Base-by-base conservation (phyloP, 2,797 vertebrate genomes). In the Fistularia tabacaria region DNA sequence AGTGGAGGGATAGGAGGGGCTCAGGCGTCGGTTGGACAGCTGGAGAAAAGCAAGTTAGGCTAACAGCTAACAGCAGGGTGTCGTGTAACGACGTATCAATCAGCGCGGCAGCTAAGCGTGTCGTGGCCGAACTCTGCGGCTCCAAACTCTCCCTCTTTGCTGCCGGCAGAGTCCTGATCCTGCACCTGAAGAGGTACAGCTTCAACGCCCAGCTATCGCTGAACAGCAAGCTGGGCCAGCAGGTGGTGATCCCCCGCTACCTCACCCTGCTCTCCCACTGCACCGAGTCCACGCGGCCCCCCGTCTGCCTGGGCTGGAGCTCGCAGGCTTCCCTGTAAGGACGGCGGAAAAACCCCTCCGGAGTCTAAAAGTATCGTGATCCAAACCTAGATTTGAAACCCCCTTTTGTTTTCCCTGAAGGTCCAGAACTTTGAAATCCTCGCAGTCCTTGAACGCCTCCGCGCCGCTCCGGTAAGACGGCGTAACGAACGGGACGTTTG, bases 151-250 rank as follows among this genome's bases (percentile, higher is more conserved):
- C 5, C 25, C 25, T 25, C 25, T 25, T 25, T 25, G 25, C 25
- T 25, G 25, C 13, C 53, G 12, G 1, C 79, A 99, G 97, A 84
- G 93, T 99, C 44, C 89, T 99, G 66, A 99, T 99, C 81, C 94
- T 99, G 64, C 97, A 99, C 81, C 90, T 99, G 76, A 99, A 99
- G 84, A 90, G 97, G 37, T 99, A 99, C 73, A 98, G 96, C 86
- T 99, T 96, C 83, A 98, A 97, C 42, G 92, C 97, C 60, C 91
- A 95, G 69, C 90, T 99, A 59, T 97, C 97, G 43, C 89, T 98
- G 57, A 99, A 97, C 84, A 97, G 94, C 73, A 99, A 99, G 85
- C 89, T 99, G 7, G 97, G 97, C 38, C 97, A 98, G 77, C 96
- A 98, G 85, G 95, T 99, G 49, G 84, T 98, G 73, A 98, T 99